Percentiles rank a stretch among this genome's conserved stretches.
These are phyloP conservation scores for Temnothorax longispinosus DNA, from an alignment of 1,140 invertebrate genomes.

Conservation along the genomic window DNA sequence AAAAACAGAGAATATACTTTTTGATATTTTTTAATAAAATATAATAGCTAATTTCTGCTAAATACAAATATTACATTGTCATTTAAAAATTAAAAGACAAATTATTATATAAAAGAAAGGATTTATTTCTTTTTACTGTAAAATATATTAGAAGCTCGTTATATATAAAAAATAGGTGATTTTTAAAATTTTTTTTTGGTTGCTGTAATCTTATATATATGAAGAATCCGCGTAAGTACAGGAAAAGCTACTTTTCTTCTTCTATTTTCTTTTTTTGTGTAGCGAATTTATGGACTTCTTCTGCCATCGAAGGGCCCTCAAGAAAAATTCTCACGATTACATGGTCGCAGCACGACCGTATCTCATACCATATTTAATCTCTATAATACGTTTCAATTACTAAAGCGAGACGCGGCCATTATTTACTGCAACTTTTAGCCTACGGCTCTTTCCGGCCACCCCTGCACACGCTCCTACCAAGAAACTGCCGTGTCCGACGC, in stretches of 20 bases:
- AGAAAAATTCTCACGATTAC: conserved; percentile 55
- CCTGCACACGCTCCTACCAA: not conserved
- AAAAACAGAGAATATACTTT: not conserved
- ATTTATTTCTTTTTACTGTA: not conserved
- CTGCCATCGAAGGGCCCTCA: not conserved
- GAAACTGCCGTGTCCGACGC: not conserved
- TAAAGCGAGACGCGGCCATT: conserved; percentile 42
- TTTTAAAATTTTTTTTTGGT: not conserved
- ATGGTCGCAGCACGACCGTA: conserved; percentile 11
- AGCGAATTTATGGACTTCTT: conserved; percentile 2
- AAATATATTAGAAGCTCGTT: not conserved
- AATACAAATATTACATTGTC: not conserved
- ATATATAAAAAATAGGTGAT: not conserved
- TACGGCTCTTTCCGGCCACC: conserved; percentile 10
- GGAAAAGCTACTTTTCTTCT: not conserved
- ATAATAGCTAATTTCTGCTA: not conserved
- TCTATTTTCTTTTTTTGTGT: not conserved
- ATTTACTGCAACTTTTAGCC: conserved; percentile 37
- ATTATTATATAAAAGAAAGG: not conserved
- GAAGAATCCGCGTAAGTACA: not conserved
- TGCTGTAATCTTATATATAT: not conserved
- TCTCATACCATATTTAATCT: conserved; percentile 44
- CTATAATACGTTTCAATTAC: conserved; percentile 60
- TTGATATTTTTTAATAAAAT: not conserved
- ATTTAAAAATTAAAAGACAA: not conserved